Evolutionary conservation across 2,113 vertebrate species (phyloP).

Genomic region (Corythornis madagascariensis): DNA sequence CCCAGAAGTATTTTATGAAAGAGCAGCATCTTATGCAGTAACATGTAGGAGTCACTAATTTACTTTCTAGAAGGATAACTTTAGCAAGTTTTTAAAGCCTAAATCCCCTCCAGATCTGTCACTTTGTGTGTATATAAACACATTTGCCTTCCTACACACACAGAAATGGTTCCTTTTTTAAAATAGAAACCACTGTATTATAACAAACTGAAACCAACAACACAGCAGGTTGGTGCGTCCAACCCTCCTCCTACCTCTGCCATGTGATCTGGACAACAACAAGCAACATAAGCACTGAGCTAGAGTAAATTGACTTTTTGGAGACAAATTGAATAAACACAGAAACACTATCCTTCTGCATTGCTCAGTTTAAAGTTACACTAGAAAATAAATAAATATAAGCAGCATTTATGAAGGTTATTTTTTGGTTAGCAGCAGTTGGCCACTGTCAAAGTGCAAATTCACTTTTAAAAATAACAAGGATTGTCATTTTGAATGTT

Average conservation of each 20-base stretch:
- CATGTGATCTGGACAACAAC: background rate
- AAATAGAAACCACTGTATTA: background rate
- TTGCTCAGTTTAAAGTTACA: background rate
- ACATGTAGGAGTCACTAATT: background rate
- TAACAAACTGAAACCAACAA: background rate
- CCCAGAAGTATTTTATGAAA: background rate
- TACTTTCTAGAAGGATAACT: background rate
- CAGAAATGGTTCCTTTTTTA: background rate
- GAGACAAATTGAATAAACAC: slow-evolving; percentile 35
- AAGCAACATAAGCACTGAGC: background rate
- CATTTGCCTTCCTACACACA: background rate
- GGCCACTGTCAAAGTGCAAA: background rate
- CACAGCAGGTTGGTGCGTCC: background rate
- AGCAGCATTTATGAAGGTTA: background rate
- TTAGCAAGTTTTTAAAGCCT: background rate
- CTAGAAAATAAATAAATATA: background rate
- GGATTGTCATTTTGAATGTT: background rate
- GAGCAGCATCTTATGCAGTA: background rate
- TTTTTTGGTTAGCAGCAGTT: background rate
- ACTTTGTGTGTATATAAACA: background rate
- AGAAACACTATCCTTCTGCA: background rate
- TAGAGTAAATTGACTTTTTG: slow-evolving; percentile 4
- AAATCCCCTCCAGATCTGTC: background rate
- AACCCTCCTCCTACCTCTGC: background rate
- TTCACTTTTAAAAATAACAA: background rate